phyloP scores from a whole-genome alignment of 2,797 vertebrate genomes.

The Peromyscus attwateri region DNA sequence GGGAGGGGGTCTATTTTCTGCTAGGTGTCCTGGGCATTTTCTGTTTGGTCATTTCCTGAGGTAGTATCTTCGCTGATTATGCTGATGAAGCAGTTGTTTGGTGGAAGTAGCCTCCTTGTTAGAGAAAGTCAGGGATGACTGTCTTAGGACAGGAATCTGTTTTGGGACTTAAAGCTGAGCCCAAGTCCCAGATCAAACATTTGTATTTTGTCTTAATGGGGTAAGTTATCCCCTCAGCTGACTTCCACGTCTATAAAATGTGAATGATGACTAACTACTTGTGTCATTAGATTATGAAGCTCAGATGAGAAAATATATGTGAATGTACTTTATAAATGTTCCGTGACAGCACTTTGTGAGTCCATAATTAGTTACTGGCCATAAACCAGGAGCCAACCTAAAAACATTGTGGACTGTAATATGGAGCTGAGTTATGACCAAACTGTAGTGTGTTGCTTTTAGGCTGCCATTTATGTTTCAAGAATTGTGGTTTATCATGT shows the following conservation, averaged over 20 bases:
- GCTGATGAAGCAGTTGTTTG: background rate
- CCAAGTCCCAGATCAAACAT: background rate
- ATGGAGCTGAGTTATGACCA: constrained; percentile 3
- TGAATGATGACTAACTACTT: background rate
- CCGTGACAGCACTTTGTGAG: background rate
- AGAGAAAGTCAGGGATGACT: background rate
- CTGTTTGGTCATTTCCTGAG: constrained; percentile 8
- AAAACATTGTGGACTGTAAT: background rate
- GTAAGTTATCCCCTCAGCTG: background rate
- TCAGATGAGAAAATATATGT: constrained; percentile 11
- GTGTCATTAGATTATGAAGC: background rate
- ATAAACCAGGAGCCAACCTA: background rate
- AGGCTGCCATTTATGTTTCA: background rate
- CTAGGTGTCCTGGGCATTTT: background rate
- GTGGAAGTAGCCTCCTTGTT: background rate
- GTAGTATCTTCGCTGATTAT: background rate
- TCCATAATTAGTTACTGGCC: constrained; percentile 4
- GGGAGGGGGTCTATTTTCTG: background rate
- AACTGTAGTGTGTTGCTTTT: background rate
- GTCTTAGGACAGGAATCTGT: background rate
- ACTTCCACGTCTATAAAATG: constrained; percentile 33
- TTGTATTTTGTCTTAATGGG: background rate
- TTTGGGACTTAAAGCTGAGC: background rate
- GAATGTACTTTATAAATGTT: background rate
- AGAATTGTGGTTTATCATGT: constrained; percentile 16